Percentiles rank a stretch among this genome's conserved stretches.
These are phyloP conservation scores for Austrolebias charrua DNA, from an alignment of 2,797 vertebrate genomes.

Conservation along the genomic window DNA sequence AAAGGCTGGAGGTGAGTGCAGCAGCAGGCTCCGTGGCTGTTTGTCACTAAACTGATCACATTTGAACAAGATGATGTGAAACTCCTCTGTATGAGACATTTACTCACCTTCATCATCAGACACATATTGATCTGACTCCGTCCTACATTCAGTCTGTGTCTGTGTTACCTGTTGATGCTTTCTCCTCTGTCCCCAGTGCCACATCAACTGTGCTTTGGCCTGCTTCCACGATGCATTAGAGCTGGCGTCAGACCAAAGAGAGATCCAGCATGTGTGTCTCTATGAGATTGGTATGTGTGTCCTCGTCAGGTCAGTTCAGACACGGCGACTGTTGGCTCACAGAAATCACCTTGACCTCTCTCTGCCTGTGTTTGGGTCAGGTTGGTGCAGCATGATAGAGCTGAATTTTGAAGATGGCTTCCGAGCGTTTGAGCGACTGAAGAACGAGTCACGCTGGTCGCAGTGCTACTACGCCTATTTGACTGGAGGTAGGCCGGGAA, in stretches of 20 bases:
- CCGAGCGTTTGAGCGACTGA: slow-evolving; percentile 92
- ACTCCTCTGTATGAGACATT: slow-evolving; percentile 16
- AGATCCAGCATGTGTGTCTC: slow-evolving; percentile 98
- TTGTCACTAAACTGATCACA: background rate
- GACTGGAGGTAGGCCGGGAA: slow-evolving; percentile 84
- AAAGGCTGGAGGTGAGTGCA: slow-evolving; percentile 90
- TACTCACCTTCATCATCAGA: slow-evolving; percentile 29
- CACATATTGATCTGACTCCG: slow-evolving; percentile 30
- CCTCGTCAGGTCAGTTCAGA: slow-evolving; percentile 17
- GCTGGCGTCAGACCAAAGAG: slow-evolving; percentile 95
- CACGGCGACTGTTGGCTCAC: background rate
- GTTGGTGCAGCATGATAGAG: slow-evolving; percentile 99
- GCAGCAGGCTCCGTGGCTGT: background rate
- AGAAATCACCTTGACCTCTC: background rate
- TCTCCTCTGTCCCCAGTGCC: slow-evolving; percentile 83
- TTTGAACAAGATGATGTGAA: background rate
- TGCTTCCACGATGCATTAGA: slow-evolving; percentile 97
- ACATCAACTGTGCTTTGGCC: slow-evolving; percentile 97
- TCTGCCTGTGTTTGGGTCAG: slow-evolving; percentile 65
- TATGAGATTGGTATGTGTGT: slow-evolving; percentile 93
- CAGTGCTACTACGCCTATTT: slow-evolving; percentile 99
- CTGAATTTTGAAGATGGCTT: slow-evolving; percentile 95
- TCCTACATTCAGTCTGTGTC: slow-evolving; percentile 34
- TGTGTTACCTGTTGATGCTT: slow-evolving; percentile 35
- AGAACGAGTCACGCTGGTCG: slow-evolving; percentile 97